Percentiles rank a stretch among this genome's conserved stretches.
phyloP scores from a whole-genome alignment of 37 sponge, comb jelly and placozoan species.

The Halisarca cf. caerulea region DNA sequence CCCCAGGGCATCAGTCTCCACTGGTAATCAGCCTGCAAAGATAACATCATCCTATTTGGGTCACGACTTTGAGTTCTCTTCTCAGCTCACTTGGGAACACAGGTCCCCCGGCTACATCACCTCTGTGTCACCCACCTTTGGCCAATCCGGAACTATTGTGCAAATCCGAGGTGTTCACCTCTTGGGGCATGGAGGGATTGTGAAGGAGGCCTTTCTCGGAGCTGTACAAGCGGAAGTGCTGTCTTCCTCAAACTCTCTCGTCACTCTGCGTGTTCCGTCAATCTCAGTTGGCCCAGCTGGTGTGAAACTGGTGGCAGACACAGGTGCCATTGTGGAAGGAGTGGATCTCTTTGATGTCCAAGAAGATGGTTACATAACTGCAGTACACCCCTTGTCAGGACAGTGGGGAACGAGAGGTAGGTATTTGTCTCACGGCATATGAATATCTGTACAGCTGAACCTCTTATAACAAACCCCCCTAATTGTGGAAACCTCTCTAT shows the following conservation, averaged over 20 bases:
- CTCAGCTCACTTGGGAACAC: constrained; percentile 36
- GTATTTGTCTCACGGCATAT: too few relatives aligned
- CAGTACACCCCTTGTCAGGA: constrained; percentile 20
- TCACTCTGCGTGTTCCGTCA: constrained; percentile 27
- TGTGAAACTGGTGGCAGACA: constrained; percentile 32
- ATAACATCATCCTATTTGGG: neutral
- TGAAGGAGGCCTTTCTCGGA: constrained; percentile 18
- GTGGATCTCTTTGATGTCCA: constrained; percentile 52
- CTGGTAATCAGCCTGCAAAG: neutral
- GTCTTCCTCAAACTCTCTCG: neutral
- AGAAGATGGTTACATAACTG: constrained; percentile 32
- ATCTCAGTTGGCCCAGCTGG: constrained; percentile 5
- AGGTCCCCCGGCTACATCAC: constrained; percentile 42
- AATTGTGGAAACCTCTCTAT: too few relatives aligned
- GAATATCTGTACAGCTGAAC: too few relatives aligned
- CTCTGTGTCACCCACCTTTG: constrained; percentile 34
- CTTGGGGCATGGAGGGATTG: constrained; percentile 46
- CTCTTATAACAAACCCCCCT: too few relatives aligned
- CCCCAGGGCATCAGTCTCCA: neutral
- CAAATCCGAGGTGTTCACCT: constrained; percentile 44
- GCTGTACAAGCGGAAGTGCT: constrained; percentile 9
- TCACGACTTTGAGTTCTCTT: neutral
- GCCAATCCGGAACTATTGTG: constrained; percentile 64
- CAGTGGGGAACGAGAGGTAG: constrained; percentile 78
- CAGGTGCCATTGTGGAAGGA: constrained; percentile 48